Evolutionary conservation across 2,797 vertebrate species (phyloP).

Genomic region (Periparus ater): DNA sequence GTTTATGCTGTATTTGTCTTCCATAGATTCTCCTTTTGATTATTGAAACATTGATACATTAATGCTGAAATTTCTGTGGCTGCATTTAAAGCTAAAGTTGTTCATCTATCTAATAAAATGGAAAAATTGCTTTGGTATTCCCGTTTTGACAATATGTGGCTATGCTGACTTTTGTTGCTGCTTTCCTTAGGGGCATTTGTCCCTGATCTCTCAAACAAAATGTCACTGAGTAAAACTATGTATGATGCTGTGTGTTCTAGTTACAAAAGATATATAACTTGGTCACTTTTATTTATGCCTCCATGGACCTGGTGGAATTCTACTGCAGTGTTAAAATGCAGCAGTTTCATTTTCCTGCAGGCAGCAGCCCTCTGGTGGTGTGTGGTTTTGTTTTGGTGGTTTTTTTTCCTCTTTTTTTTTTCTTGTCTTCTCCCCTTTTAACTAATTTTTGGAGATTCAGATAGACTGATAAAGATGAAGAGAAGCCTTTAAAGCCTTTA

Average conservation of each 20-base stretch:
- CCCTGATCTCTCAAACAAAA: conserved; percentile 47
- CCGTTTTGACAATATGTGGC: conserved; percentile 19
- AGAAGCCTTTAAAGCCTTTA: neutral
- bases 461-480: neutral
- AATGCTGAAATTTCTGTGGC: neutral
- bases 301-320: conserved; percentile 20
- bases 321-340: conserved; percentile 55
- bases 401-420: fast-evolving
- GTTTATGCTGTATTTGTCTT: neutral
- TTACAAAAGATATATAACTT: conserved; percentile 46
- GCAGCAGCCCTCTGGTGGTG: conserved; percentile 35
- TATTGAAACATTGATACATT: neutral
- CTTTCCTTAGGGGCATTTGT: conserved; percentile 43
- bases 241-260: conserved; percentile 36
- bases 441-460: neutral
- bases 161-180: conserved; percentile 19
- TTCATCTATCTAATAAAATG: neutral
- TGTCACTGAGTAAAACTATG: conserved; percentile 42
- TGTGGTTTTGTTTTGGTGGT: neutral
- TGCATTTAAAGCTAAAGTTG: neutral
- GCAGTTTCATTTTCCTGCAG: conserved; percentile 39
- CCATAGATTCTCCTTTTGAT: neutral
- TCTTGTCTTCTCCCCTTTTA: neutral
- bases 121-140: conserved; percentile 17
- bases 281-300: conserved; percentile 54